Evolutionary conservation across 2,113 vertebrate species (phyloP), one percentile per base, ranked within the genome.

Genomic region (Embiotoca jacksoni): DNA sequence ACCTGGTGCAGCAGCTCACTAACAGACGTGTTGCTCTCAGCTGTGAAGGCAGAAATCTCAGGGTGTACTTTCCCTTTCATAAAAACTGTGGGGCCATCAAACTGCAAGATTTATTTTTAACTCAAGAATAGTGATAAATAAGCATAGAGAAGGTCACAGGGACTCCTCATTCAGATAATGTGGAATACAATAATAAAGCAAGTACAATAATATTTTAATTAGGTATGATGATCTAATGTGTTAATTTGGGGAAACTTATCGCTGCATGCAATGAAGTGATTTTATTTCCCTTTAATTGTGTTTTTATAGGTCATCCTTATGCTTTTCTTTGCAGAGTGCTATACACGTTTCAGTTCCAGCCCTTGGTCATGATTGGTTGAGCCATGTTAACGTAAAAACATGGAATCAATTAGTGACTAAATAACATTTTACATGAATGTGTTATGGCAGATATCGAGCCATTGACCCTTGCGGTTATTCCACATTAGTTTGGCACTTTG

Each of bases 21-120:
- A 49, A 65, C 75, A 63, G 52, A 56, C 39, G 2, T 53, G 62
- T n/a, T 67, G 55, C 37, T 74, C n/a, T 71, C 62, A 44, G 33
- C 56, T 11, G 13, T 6, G 36, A 76, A 16, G 44, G 14, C 2
- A 35, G 36, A 60, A 56, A 67, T 65, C 37, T 35, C 7, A 52
- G 36, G 2, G 1, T 23, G 53, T 30, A 7, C 23, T 50, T 72
- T 63, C 1, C 10, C 1, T 58, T 72, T 75, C 56, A 47, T 9
- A 61, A 3, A 33, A 35, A 52, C 35, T 1, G 35, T 41, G 9
- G 2, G 1, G 68, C 47, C 53, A 64, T 49, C 4, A 8, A 33
- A 31, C 13, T 35, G 2, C 52, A 60, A 16, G n/a, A 0, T 46
- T 1, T 53, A 15, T 63, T 5, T 54, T 55, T 13, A 35, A 37